Conservation (phyloP, 2,888 invertebrate species). For the Ctena decussata region DNA sequence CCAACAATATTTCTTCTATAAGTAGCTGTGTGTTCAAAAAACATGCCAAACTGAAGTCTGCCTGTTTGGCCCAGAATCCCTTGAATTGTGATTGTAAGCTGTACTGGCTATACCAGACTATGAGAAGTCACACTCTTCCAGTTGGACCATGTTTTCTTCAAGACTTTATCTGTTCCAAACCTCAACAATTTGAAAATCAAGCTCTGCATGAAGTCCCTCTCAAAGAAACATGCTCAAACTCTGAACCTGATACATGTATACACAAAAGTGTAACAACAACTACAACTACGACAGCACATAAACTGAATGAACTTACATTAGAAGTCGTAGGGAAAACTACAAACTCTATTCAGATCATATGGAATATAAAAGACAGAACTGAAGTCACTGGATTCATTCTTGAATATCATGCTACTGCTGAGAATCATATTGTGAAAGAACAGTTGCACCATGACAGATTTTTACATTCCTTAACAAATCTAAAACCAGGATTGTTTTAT, state of each 20-base stretch:
- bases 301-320: conserved; percentile 25
- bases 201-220: conserved; percentile 24
- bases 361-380: conserved; percentile 29
- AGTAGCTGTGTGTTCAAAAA: conserved; percentile 76
- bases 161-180: conserved; percentile 36
- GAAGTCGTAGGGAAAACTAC: conserved; percentile 31
- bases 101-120: conserved; percentile 91
- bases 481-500: conserved; percentile 44
- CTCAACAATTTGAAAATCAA: conserved; percentile 22
- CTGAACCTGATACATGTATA: conserved; percentile 17
- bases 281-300: not conserved
- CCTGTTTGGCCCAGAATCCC: conserved; percentile 92
- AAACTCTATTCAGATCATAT: conserved; percentile 41
- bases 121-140: not conserved
- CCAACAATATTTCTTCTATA: conserved; percentile 71
- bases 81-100: conserved; percentile 94
- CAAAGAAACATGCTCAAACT: conserved; percentile 21
- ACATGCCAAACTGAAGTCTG: conserved; percentile 56
- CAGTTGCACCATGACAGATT: conserved; percentile 31
- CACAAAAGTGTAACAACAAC: conserved; percentile 9
- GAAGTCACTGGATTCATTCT: conserved; percentile 50
- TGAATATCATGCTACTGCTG: conserved; percentile 30
- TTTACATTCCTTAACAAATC: conserved; percentile 20
- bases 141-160: conserved; percentile 18
- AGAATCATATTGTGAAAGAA: not conserved